phyloP scores from a whole-genome alignment of 2,888 invertebrate genomes.

The Quadriops clusia region DNA sequence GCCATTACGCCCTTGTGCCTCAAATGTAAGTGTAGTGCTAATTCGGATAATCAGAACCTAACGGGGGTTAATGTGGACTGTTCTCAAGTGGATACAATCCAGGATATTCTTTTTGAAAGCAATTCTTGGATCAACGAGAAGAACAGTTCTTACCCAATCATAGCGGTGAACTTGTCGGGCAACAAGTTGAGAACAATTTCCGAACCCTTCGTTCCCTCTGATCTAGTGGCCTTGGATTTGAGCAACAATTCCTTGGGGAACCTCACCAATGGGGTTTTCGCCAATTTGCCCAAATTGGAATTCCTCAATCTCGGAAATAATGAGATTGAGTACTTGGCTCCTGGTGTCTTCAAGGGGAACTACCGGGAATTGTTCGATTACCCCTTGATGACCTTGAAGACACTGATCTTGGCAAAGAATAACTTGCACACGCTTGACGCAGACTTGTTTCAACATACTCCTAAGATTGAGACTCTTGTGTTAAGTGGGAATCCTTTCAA shows the following conservation, averaged over 20 bases:
- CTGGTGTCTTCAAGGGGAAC: slow-evolving; percentile 57
- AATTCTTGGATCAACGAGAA: slow-evolving; percentile 4
- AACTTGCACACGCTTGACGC: slow-evolving; percentile 53
- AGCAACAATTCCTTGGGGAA: slow-evolving; percentile 49
- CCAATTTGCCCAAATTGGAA: slow-evolving; percentile 46
- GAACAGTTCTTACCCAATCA: slow-evolving; percentile 25
- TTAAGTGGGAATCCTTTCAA: slow-evolving; percentile 65
- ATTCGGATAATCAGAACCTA: no score
- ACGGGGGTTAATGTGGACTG: no score
- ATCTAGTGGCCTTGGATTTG: slow-evolving; percentile 46
- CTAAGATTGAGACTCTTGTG: slow-evolving; percentile 53
- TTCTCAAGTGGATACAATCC: no score
- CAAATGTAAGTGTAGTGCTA: no score
- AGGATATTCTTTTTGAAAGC: slow-evolving; percentile 1
- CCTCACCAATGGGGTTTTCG: slow-evolving; percentile 52
- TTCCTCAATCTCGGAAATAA: slow-evolving; percentile 61
- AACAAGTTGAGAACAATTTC: slow-evolving; percentile 40
- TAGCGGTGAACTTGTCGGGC: slow-evolving; percentile 33
- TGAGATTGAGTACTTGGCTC: slow-evolving; percentile 47
- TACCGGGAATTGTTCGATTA: no score
- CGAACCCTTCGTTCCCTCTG: slow-evolving; percentile 39
- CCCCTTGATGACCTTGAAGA: slow-evolving; percentile 46
- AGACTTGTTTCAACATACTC: slow-evolving; percentile 62
- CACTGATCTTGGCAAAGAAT: slow-evolving; percentile 58
- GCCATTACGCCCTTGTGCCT: no score